Conservation (phyloP, 2,797 vertebrate species). For the Emydoidea blandingii region DNA sequence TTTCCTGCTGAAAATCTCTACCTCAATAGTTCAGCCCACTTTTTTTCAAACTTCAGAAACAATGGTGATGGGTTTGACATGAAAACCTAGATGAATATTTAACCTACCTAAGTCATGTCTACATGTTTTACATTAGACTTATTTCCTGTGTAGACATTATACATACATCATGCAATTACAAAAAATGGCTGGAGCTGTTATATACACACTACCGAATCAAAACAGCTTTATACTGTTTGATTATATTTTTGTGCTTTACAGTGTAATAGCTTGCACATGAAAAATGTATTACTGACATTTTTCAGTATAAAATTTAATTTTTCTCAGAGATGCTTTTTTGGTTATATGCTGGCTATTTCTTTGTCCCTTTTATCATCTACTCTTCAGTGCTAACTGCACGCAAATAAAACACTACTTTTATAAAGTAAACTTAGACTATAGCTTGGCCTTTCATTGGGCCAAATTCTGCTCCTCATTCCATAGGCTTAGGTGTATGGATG, state of each 20-base stretch:
- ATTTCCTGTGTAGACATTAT: conserved; percentile 49
- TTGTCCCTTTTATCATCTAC: background rate
- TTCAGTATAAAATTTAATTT: background rate
- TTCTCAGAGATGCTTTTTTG: background rate
- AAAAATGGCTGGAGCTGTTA: conserved; percentile 29
- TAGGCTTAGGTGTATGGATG: background rate
- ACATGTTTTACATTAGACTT: conserved; percentile 55
- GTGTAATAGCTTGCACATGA: conserved; percentile 51
- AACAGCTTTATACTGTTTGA: conserved; percentile 49
- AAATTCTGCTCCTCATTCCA: background rate
- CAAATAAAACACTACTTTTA: accelerated
- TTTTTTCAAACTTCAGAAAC: conserved; percentile 28
- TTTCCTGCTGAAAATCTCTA: background rate
- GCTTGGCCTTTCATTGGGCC: accelerated
- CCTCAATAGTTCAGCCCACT: background rate
- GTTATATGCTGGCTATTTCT: background rate
- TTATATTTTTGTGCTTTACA: background rate
- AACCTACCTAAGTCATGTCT: conserved; percentile 61
- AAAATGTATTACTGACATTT: background rate
- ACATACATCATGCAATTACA: conserved; percentile 47
- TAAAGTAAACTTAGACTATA: background rate
- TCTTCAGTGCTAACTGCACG: background rate
- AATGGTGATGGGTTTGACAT: background rate
- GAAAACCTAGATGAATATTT: conserved; percentile 53
- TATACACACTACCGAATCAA: conserved; percentile 13